These are phyloP conservation scores for Uromys caudimaculatus DNA, from an alignment of 2,797 vertebrate species.

Conservation along the genomic window DNA sequence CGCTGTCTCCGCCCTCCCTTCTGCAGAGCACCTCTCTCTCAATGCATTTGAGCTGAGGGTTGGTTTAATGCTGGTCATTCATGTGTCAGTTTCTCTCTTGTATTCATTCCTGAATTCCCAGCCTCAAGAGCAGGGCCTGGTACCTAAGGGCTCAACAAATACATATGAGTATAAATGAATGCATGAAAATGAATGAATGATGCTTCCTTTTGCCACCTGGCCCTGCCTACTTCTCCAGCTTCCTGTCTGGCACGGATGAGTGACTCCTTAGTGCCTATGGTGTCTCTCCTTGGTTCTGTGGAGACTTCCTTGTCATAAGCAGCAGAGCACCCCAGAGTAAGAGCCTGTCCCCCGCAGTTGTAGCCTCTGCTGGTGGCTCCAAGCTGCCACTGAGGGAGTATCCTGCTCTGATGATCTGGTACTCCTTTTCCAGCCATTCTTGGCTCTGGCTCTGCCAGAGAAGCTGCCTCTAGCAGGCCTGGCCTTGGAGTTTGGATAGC, in stretches of 20 bases:
- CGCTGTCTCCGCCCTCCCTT: background rate
- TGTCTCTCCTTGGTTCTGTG: background rate
- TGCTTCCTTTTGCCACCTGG: background rate
- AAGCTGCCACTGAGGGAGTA: background rate
- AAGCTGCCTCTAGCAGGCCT: background rate
- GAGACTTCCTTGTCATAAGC: background rate
- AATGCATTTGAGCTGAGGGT: background rate
- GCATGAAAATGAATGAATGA: background rate
- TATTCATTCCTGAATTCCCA: background rate
- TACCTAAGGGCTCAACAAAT: no score
- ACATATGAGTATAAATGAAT: background rate
- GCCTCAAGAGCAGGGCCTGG: background rate
- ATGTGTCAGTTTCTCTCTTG: background rate
- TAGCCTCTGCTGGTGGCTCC: no score
- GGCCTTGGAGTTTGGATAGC: background rate
- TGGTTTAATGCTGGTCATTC: background rate
- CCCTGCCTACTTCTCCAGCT: background rate
- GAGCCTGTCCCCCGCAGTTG: background rate
- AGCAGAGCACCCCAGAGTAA: background rate
- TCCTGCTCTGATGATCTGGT: background rate
- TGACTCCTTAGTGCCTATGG: background rate
- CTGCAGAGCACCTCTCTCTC: background rate
- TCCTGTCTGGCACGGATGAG: background rate
- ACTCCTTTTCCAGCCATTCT: background rate
- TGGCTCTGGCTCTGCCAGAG: background rate